phyloP scores from a whole-genome alignment of 2,888 invertebrate species.

The Caenorhabditis angaria region DNA sequence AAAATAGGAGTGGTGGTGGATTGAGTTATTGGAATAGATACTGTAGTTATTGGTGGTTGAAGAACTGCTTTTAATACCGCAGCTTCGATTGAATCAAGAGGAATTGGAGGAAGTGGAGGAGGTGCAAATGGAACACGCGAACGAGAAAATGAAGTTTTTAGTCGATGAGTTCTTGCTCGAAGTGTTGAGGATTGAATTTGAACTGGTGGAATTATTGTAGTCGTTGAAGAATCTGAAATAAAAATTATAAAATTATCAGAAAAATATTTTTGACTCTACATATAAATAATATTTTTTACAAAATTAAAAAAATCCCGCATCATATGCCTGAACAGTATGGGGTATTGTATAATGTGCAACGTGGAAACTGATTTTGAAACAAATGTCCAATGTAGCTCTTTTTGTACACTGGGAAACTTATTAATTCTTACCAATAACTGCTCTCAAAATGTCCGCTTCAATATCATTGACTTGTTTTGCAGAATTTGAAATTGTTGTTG shows the following conservation, averaged over 20 bases:
- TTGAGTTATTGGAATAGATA: neutral
- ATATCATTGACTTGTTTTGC: neutral
- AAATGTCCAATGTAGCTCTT: too few relatives aligned
- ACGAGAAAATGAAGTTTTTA: neutral
- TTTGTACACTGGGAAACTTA: too few relatives aligned
- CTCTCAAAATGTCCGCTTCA: neutral
- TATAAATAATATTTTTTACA: too few relatives aligned
- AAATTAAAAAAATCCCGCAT: too few relatives aligned
- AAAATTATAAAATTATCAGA: too few relatives aligned
- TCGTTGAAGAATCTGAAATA: neutral
- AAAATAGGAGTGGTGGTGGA: too few relatives aligned
- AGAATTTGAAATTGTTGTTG: neutral
- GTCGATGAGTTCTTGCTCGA: neutral
- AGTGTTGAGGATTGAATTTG: neutral
- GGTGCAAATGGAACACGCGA: neutral
- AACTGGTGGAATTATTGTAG: neutral
- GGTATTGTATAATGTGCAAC: too few relatives aligned
- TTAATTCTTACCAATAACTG: neutral
- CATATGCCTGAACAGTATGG: too few relatives aligned
- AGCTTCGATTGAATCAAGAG: neutral
- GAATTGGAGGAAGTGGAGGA: neutral
- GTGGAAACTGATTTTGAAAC: too few relatives aligned
- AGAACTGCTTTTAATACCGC: neutral
- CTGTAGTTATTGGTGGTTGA: slow-evolving; percentile 1
- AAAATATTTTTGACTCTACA: too few relatives aligned